Conservation (phyloP, 2,113 vertebrate genomes). For the Oophaga pumilio region DNA sequence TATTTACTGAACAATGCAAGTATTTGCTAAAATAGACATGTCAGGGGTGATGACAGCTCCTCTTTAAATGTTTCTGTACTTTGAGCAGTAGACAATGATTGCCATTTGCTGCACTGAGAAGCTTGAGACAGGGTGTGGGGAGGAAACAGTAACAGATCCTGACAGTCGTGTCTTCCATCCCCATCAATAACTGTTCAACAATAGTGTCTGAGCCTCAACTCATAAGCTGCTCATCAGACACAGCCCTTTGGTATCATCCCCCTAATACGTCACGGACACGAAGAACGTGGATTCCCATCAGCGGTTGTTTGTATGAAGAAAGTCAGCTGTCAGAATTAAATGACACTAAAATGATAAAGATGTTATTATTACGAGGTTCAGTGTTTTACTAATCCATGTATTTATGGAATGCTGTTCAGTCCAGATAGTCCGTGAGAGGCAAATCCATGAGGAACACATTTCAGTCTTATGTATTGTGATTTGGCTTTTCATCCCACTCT, state of each 20-base stretch:
- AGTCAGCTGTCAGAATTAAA: background rate
- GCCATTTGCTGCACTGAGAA: background rate
- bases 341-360: background rate
- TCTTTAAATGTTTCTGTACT: background rate
- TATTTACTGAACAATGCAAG: too few relatives aligned
- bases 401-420: background rate
- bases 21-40: too few relatives aligned
- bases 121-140: background rate
- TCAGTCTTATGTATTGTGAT: background rate
- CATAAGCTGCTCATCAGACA: slow-evolving; percentile 5
- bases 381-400: background rate
- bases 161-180: background rate
- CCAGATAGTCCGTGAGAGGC: background rate
- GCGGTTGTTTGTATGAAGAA: slow-evolving; percentile 8
- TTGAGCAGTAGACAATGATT: background rate
- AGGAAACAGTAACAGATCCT: background rate
- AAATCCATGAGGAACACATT: background rate
- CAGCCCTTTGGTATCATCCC: slow-evolving; percentile 16
- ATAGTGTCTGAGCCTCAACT: slow-evolving; percentile 12
- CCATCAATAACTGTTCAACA: slow-evolving; percentile 29
- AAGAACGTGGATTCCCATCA: slow-evolving; percentile 13
- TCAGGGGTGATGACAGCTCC: background rate
- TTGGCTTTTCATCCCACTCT: background rate
- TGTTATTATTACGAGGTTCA: slow-evolving; percentile 1
- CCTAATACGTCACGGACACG: background rate